Evolutionary conservation across 2,113 vertebrate species (phyloP), one percentile per base, ranked within the genome.

Genomic region (Myxocyprinus asiaticus): DNA sequence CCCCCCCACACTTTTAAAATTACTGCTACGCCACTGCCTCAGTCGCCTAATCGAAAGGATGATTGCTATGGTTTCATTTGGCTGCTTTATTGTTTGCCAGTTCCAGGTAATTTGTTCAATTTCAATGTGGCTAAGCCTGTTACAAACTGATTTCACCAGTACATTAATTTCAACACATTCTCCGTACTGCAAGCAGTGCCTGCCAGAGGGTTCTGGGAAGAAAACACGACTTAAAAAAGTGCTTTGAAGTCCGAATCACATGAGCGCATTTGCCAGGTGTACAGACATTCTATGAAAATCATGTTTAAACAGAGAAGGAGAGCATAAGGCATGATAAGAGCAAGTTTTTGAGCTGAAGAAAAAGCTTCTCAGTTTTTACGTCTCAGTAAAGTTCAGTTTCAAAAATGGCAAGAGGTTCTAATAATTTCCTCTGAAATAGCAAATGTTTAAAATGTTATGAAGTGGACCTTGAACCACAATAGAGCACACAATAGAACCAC

Each of bases 121-220:
- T 87, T 83, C 87, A 83, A 84, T 69, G 51, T 58, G 71, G 86
- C 79, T 88, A 91, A 90, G 87, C 88, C 65, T 86, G 76, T 90
- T 90, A 90, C 89, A 88, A 75, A 87, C 86, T 81, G 82, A 89
- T 89, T 90, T 89, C 87, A 86, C 87, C 80, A 4, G 80, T 69
- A 88, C 76, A 86, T 85, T 78, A n/a, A 67, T 17, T 33, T 12
- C 10, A 33, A 33, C 22, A 33, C 22, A 22, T 9, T 63, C 22
- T 50, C 44, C 67, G 22, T 15, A 33, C 55, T 17, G 33, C 33
- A 50, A 62, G 58, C 48, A 71, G 76, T 33, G 11, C n/a, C 66
- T 79, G 50, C 12, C 56, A 8, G 64, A 63, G 43, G 51, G 53
- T 43, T 59, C 59, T 64, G 9, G 67, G 14, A 63, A 15, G 9